These are phyloP conservation scores for Dromius quadrimaculatus DNA, from an alignment of 2,888 invertebrate species.

Conservation along the genomic window DNA sequence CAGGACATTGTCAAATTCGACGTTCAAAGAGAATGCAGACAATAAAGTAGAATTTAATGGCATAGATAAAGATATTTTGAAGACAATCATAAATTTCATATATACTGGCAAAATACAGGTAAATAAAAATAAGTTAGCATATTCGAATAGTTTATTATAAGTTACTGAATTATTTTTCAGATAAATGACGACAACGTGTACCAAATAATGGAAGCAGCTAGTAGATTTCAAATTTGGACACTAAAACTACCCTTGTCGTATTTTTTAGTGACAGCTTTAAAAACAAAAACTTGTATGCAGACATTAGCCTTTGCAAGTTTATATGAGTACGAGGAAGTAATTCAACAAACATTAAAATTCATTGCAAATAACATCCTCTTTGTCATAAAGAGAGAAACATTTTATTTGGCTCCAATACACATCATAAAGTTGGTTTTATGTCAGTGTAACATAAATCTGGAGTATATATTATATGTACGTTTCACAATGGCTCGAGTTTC, in stretches of 20 bases:
- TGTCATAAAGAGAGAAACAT: slow-evolving; percentile 17
- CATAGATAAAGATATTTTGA: neutral
- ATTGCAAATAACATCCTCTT: slow-evolving; percentile 1
- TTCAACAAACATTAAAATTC: slow-evolving; percentile 13
- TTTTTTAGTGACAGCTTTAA: neutral
- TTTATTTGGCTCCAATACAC: neutral
- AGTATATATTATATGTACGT: slow-evolving; percentile 29
- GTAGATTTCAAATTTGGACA: slow-evolving; percentile 18
- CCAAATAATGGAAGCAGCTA: slow-evolving; percentile 24
- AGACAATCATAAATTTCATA: slow-evolving; percentile 22
- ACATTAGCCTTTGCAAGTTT: slow-evolving; percentile 6
- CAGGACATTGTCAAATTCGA: slow-evolving; percentile 6
- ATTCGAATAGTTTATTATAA: too few relatives aligned
- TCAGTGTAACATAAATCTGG: neutral
- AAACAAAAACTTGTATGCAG: slow-evolving; percentile 15
- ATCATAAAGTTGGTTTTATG: slow-evolving; percentile 8
- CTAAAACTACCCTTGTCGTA: slow-evolving; percentile 20
- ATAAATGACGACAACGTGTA: slow-evolving; percentile 12
- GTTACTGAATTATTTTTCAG: neutral
- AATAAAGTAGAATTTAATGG: slow-evolving; percentile 26
- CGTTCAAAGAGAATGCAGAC: slow-evolving; percentile 4
- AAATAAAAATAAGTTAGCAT: neutral
- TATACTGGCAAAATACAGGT: slow-evolving; percentile 42
- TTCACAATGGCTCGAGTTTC: too few relatives aligned
- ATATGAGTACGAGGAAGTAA: slow-evolving; percentile 27